Evolutionary conservation across 2,113 vertebrate genomes (phyloP), one percentile per base, ranked within the genome.

Genomic region (Apeltes quadracus): DNA sequence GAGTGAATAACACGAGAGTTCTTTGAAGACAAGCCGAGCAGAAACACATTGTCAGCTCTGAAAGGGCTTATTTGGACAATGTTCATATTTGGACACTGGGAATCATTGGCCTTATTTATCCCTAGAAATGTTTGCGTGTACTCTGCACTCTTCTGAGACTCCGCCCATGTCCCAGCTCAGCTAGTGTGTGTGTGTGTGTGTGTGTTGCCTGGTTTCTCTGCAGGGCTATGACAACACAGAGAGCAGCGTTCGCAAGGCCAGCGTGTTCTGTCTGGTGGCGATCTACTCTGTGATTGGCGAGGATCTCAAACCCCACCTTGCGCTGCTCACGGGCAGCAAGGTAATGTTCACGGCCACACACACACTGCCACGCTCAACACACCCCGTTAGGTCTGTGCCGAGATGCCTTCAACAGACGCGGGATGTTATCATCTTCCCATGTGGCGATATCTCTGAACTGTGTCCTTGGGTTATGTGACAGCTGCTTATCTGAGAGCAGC

Each of bases 241-340:
- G 92, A 99, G 98, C 92, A 99, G 98, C 3, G 98, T 99, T 81
- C 95, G 98, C 54, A 99, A 99, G 93, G 97, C 98, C 90, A 98
- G 98, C 2, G 98, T 99, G 23, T 99, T 99, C 92, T 99, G 98
- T 85, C 90, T 99, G 36, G 98, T 99, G 88, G 98, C 98, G 7
- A 97, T 99, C 91, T 99, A 99, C 90, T 98, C 98, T 23, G 97
- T 99, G 84, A 99, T 99, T 80, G 98, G 97, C 79, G 98, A 99
- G 92, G 97, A 98, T 39, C 92, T 99, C 88, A 99, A 98, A 89
- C 97, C 97, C 88, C 96, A 98, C 93, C 95, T 99, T n/a, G 95
- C 96, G 71, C 97, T 98, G 76, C 96, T 99, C 75, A 98, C 98
- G 0, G 97, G 98, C 90, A 99, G 98, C 87, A 92, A 92, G 90